Conservation (phyloP, 2,797 vertebrate genomes). For the Pogonophryne albipinna region DNA sequence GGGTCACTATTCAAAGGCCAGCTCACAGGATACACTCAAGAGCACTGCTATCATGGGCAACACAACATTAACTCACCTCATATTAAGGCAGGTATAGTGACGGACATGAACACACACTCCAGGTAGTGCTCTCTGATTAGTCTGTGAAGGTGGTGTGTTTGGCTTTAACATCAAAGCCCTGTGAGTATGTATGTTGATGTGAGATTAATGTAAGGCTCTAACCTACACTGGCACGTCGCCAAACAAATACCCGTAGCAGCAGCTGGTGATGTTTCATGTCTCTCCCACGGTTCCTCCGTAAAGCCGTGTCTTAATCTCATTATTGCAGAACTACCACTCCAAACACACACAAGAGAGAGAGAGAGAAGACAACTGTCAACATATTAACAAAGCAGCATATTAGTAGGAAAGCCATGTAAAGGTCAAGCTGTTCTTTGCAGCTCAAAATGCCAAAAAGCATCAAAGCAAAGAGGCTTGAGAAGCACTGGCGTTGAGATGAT, state of each 20-base stretch:
- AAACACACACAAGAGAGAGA: conserved; percentile 11
- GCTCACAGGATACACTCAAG: conserved; percentile 15
- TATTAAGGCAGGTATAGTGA: background rate
- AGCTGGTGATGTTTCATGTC: conserved; percentile 18
- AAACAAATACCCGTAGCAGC: conserved; percentile 22
- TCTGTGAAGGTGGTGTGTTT: conserved; percentile 1
- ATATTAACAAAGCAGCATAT: conserved; percentile 30
- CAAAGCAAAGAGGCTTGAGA: background rate
- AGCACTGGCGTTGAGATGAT: background rate
- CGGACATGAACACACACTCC: conserved; percentile 11
- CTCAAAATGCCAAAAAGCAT: background rate
- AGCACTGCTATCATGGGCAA: conserved; percentile 4
- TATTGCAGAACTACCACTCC: conserved; percentile 29
- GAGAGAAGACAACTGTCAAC: conserved; percentile 23
- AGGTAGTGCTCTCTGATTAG: background rate
- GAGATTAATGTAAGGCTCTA: conserved; percentile 15
- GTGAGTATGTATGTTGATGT: background rate
- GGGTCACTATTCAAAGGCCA: conserved; percentile 35
- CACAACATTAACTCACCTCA: conserved; percentile 16
- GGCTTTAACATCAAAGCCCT: conserved; percentile 26
- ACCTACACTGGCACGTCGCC: conserved; percentile 20
- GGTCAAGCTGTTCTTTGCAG: conserved; percentile 46
- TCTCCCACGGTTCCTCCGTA: conserved; percentile 16
- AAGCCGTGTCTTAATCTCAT: conserved; percentile 50
- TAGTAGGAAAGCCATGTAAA: conserved; percentile 27